Percentiles rank a stretch among this genome's conserved stretches.
Conservation (phyloP, 2,113 vertebrate species). For the Microtus ochrogaster region DNA sequence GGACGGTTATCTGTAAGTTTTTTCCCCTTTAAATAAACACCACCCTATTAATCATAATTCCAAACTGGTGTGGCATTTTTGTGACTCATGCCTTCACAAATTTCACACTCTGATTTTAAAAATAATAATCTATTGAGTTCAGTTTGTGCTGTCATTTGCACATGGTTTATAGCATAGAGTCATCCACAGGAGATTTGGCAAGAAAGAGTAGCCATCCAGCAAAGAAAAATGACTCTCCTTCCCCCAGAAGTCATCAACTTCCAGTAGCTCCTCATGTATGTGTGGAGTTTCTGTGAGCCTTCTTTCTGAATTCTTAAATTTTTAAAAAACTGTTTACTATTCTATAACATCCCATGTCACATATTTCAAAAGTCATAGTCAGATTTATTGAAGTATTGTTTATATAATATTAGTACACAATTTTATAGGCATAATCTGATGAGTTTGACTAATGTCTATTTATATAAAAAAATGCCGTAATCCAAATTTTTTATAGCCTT, state of each 20-base stretch:
- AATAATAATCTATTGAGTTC: neutral
- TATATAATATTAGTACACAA: no score
- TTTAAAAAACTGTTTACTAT: neutral
- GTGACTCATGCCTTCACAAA: no score
- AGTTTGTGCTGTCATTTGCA: neutral
- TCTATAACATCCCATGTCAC: neutral
- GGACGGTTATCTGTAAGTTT: no score
- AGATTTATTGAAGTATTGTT: neutral
- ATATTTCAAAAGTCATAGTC: neutral
- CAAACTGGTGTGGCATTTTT: no score
- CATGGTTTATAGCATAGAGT: no score
- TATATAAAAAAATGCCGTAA: neutral
- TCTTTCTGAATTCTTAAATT: neutral
- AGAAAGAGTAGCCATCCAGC: neutral
- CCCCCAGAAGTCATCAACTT: neutral
- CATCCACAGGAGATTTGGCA: neutral
- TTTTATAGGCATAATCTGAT: neutral
- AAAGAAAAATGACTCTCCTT: neutral
- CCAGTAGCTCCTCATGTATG: neutral
- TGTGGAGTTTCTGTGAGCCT: no score
- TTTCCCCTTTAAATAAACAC: no score
- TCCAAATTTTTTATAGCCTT: neutral
- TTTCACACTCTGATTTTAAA: neutral
- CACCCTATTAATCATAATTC: no score
- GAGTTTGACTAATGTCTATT: neutral